Evolutionary conservation across 2,113 vertebrate genomes (phyloP), one percentile per base, ranked within the genome.

Genomic region (Pithys albifrons): DNA sequence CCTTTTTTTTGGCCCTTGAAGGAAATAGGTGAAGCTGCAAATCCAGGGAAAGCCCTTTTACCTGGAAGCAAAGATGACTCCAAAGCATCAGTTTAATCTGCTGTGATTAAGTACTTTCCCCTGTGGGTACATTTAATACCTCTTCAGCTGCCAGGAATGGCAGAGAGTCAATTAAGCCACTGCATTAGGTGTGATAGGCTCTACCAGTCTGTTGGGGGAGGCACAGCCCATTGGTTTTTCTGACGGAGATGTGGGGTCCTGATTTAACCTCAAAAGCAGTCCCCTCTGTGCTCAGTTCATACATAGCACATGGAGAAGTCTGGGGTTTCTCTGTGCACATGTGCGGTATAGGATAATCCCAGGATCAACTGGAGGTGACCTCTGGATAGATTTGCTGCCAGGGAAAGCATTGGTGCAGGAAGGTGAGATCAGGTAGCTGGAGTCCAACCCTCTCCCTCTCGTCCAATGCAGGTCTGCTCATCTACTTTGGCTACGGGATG

Each of bases 401-500:
- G 49, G 28, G 57, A 92, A 93, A 92, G 70, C 48, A 35, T 55
- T 96, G 77, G 66, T 76, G 28, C 19, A 12, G 25, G 54, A 85
- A 71, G 45, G 6, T 43, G 48, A 39, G 7, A 59, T 48, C 12
- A 43, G 14, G 76, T 7, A 62, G 9, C 20, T 6, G 0, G 1
- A 10, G 25, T 64, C 52, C 85, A 92, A 82, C 62, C 29, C 33
- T 86, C 43, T 91, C 28, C 48, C 51, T 93, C 70, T 89, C 7
- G 2, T 65, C 84, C 9, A 6, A 51, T 3, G 1, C 97, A 99
- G 99, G 99, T 89, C 91, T 99, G 93, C 95, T 99, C 93, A 99
- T 99, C 97, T 99, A 99, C 77, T 98, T 98, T 37, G 98, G 99
- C 70, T 99, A 99, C 0, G 99, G 99, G 39, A 98, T 99, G 96